Base-by-base conservation (phyloP, 2,797 vertebrate genomes). In the Masticophis lateralis region DNA sequence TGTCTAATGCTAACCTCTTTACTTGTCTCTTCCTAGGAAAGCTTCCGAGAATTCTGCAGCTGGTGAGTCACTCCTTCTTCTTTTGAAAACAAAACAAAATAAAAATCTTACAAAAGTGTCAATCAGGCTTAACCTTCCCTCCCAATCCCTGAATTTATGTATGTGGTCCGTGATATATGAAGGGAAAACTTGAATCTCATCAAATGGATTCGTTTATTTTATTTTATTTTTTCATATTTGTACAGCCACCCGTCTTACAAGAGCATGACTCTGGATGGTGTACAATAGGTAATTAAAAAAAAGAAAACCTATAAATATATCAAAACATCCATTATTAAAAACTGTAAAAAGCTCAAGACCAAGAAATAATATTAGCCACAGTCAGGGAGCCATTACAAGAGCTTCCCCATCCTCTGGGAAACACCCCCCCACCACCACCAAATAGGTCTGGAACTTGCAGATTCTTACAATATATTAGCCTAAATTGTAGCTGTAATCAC, bases 1-100 rank as follows among this genome's bases (percentile, higher is more conserved):
- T 22, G 12, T 47, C 37, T 91, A 91, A 92, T 18, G 1, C 1
- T 27, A 6, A 27, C 47, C 61, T 43, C 32, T 87, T 63, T 87
- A 13, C 32, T 28, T 57, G 12, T 91, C 90, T 89, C 37, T 22
- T 18, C 90, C 91, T 37, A 94, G 66, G 92, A 94, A 86, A 87
- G 59, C 57, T 66, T 91, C 59, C 66, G 28, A 51, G 90, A 94
- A 55, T 25, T 91, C 86, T 94, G 93, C 87, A 91, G 59, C 86
- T 94, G 92, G 93, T 91, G 55, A 94, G 93, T 74, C 3, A 10
- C 37, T 18, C 9, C 16, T 10, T 55, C 51, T 89, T 53, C 22
- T 37, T 56, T 56, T 51, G 43, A 4, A 12, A 4, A 37, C 47
- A 13, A 53, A 8, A 53, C 51, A 37, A 18, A 59, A 0, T 1